phyloP scores from a whole-genome alignment of 2,113 vertebrate species.

The Laterallus jamaicensis region DNA sequence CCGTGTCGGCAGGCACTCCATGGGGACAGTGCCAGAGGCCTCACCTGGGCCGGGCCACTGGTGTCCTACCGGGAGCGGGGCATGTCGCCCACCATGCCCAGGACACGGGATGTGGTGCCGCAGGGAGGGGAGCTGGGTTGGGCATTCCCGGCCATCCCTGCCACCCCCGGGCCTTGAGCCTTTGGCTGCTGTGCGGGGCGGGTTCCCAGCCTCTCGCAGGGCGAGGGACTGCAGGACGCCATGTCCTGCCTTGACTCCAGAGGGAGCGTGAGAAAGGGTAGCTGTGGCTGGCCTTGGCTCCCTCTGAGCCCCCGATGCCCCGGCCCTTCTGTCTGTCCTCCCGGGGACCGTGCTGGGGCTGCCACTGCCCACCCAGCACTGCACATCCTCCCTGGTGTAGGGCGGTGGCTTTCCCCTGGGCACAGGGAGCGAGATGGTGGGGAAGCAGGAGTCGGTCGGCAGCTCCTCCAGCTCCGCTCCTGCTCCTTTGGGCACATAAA shows the following conservation, averaged over 20 bases:
- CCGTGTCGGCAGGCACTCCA: rapidly evolving
- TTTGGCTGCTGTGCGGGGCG: neutral
- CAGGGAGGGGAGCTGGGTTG: neutral
- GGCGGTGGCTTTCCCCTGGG: neutral
- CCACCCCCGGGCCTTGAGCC: rapidly evolving
- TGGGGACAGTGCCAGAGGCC: neutral
- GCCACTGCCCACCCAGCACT: rapidly evolving
- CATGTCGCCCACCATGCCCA: rapidly evolving
- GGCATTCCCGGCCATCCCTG: rapidly evolving
- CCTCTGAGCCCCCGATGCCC: neutral
- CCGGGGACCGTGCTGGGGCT: neutral
- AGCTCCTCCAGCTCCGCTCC: neutral
- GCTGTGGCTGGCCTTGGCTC: rapidly evolving
- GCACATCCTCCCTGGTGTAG: rapidly evolving
- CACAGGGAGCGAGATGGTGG: rapidly evolving
- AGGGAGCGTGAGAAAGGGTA: rapidly evolving
- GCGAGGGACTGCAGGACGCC: neutral
- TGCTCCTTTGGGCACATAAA: neutral
- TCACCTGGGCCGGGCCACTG: neutral
- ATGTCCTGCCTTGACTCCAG: neutral
- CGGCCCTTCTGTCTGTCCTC: rapidly evolving
- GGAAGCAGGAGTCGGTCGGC: neutral
- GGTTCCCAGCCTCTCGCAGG: rapidly evolving
- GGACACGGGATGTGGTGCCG: rapidly evolving
- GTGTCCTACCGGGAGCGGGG: rapidly evolving